Evolutionary conservation across 23 tunicate genomes (phyloP), one percentile per base, ranked within the genome.

Genomic region (Trididemnum nubilum): DNA sequence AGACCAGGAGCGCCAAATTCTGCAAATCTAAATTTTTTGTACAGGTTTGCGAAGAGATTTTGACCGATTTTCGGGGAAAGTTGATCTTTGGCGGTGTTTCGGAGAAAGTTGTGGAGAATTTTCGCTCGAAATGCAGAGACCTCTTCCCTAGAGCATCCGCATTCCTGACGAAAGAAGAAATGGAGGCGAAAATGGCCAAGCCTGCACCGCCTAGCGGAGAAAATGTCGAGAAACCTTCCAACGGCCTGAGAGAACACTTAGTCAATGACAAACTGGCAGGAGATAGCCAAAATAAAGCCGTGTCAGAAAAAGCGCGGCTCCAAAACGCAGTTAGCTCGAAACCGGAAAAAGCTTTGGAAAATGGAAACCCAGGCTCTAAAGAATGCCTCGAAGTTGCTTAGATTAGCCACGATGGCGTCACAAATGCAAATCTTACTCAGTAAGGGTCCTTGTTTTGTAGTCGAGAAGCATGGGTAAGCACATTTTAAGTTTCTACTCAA

Each of bases 41-140:
- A 1, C 78, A 85, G 89, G 23, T 39, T 15, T 85, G 90, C 34
- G 90, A 85, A 30, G 26, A 36, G 35, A 78, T 85, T 35, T 31
- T 85, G 36, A 28, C 2, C 21, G 36, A 73, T 37, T 26, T 70
- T 22, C 66, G 66, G 25, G 34, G 80, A 51, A 83, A 83, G 52
- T 35, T 73, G 35, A 66, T 33, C 2, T 57, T 69, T 18, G 90
- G 90, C 12, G 24, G 2, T 12, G 77, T 85, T 22, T 4, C 83
- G 25, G 79, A 78, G 27, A 75, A 78, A 26, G 57, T 33, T 9
- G 22, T 78, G n/a, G 32, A 24, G 26, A 35, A 71, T 21, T 78
- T 78, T 30, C 63, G 72, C 27, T 40, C 52, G 36, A 85, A 85
- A 58, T 85, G 76, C 70, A 50, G 54, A 25, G 84, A 51, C 1